Evolutionary conservation across 1,140 invertebrate genomes (phyloP).

Genomic region (Lerema accius): DNA sequence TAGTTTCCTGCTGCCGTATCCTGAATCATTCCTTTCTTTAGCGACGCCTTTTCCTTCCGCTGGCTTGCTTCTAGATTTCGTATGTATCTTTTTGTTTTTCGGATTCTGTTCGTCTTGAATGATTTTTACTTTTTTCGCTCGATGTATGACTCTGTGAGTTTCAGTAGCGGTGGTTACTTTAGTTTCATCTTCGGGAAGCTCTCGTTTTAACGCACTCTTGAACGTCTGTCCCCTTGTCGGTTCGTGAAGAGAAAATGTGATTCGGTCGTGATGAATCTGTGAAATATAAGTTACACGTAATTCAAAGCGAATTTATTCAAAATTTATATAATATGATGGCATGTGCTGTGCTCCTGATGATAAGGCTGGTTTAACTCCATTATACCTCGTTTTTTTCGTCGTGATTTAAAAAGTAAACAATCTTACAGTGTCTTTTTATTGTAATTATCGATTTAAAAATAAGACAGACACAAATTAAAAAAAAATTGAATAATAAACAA

Average conservation of each 20-base stretch:
- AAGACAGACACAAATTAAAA: too few species aligned
- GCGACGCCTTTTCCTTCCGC: conserved; percentile 57
- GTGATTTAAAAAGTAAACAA: too few species aligned
- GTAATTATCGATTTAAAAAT: too few species aligned
- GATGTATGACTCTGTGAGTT: conserved; percentile 28
- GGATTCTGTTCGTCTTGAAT: conserved; percentile 35
- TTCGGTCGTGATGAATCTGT: conserved; percentile 75
- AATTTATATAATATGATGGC: conserved; percentile 9
- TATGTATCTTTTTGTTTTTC: conserved; percentile 47
- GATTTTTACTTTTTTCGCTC: conserved; percentile 45
- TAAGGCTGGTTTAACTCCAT: too few species aligned
- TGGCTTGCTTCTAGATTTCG: conserved; percentile 47
- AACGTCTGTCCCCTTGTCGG: conserved; percentile 71
- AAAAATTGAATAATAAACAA: too few species aligned
- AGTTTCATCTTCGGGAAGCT: conserved; percentile 48
- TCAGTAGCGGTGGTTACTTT: conserved; percentile 40
- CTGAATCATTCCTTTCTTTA: conserved; percentile 66
- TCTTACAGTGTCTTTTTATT: too few species aligned
- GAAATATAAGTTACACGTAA: conserved; percentile 10
- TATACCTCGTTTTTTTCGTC: too few species aligned
- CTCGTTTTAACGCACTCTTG: conserved; percentile 71
- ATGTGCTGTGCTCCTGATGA: too few species aligned
- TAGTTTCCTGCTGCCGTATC: conserved; percentile 46
- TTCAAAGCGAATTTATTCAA: too few species aligned
- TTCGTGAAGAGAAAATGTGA: conserved; percentile 73